Conservation (phyloP, 1,140 invertebrate species). For the Scaptodrosophila lebanonensis region DNA sequence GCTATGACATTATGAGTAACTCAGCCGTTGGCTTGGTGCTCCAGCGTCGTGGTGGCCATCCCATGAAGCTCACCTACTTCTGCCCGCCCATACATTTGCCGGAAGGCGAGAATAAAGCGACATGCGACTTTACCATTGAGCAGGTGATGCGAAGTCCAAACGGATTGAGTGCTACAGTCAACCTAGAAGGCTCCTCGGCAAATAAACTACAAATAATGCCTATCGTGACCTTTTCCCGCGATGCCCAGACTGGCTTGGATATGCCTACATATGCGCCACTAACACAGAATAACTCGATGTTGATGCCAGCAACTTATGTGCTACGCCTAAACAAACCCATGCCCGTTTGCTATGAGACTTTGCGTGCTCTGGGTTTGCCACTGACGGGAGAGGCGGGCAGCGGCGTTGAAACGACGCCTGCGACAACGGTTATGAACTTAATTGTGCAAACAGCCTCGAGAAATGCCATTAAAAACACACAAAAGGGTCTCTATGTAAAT, state of each 20-base stretch:
- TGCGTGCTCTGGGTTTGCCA: slow-evolving; percentile 36
- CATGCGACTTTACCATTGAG: slow-evolving; percentile 48
- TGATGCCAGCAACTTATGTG: slow-evolving; percentile 93
- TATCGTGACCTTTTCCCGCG: slow-evolving; percentile 86
- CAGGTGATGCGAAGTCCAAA: slow-evolving; percentile 50
- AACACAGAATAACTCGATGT: slow-evolving; percentile 89
- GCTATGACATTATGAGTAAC: slow-evolving; percentile 91
- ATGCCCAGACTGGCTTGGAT: slow-evolving; percentile 85
- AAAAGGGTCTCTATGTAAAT: slow-evolving; percentile 81
- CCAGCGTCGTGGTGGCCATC: slow-evolving; percentile 88
- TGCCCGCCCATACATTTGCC: slow-evolving; percentile 78
- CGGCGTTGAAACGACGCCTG: not conserved
- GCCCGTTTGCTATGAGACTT: slow-evolving; percentile 80
- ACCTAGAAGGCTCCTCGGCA: slow-evolving; percentile 91
- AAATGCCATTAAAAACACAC: slow-evolving; percentile 44
- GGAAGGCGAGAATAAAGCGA: slow-evolving; percentile 23
- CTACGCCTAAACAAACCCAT: slow-evolving; percentile 91
- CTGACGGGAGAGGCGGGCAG: slow-evolving; percentile 8
- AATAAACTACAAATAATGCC: slow-evolving; percentile 91
- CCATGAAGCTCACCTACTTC: slow-evolving; percentile 96
- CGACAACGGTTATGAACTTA: slow-evolving; percentile 52
- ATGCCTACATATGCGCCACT: slow-evolving; percentile 88
- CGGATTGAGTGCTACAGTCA: slow-evolving; percentile 92
- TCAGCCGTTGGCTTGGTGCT: slow-evolving; percentile 91
- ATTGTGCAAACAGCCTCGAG: slow-evolving; percentile 61